A percentile compares a stretch with the other conserved stretches of the same genome.
Conservation (phyloP, 37 sponge, comb jelly and placozoan genomes). For the Aplysina aerophoba region DNA sequence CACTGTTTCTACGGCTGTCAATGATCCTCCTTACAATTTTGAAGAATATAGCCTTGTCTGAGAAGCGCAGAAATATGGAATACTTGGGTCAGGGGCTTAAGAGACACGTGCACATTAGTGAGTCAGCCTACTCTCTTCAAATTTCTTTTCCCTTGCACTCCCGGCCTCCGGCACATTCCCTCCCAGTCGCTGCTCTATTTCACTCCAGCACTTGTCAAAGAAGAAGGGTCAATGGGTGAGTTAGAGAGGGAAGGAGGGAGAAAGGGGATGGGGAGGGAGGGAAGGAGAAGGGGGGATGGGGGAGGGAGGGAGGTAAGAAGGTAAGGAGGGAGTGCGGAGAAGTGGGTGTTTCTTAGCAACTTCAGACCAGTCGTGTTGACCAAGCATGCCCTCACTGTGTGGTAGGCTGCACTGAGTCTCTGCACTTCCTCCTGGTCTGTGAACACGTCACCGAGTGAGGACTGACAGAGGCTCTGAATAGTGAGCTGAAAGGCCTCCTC, state of each 20-base stretch:
- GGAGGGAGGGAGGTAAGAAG: neutral
- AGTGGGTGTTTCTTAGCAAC: no score
- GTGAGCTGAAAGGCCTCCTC: slow-evolving; percentile 65
- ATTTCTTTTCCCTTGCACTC: slow-evolving; percentile 63
- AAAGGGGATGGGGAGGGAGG: no score
- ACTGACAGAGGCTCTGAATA: slow-evolving; percentile 66
- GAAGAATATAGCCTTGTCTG: slow-evolving; percentile 2
- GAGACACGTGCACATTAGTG: neutral
- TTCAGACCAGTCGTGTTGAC: no score
- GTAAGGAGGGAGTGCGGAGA: neutral
- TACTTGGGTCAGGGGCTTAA: neutral
- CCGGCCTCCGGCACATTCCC: slow-evolving; percentile 54
- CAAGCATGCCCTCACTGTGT: slow-evolving; percentile 27
- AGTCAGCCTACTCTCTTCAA: slow-evolving; percentile 38
- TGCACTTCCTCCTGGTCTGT: slow-evolving; percentile 53
- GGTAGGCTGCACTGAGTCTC: slow-evolving; percentile 56
- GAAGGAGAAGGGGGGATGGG: neutral
- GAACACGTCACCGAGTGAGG: slow-evolving; percentile 65
- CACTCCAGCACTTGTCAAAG: slow-evolving; percentile 46
- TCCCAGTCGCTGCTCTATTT: slow-evolving; percentile 63
- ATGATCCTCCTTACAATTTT: slow-evolving; percentile 6
- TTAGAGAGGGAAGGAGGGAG: no score
- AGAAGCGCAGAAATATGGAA: neutral
- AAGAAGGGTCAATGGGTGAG: no score
- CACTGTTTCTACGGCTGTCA: neutral